Conservation (phyloP, 2,888 invertebrate genomes). For the Chrysolina americana region DNA sequence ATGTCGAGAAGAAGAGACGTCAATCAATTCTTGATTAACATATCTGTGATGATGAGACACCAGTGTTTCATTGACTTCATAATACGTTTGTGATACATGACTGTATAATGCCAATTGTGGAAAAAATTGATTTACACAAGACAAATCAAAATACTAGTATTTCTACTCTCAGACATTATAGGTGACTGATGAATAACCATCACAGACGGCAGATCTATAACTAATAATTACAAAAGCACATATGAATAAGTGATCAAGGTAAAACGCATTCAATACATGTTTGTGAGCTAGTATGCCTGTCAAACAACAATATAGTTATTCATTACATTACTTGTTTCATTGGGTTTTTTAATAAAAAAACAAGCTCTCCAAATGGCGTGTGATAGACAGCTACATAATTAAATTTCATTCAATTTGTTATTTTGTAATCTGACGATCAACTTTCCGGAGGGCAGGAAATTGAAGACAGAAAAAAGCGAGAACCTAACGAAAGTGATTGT, state of each 20-base stretch:
- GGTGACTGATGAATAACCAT: background rate
- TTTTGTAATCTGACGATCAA: slow-evolving; percentile 4
- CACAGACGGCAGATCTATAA: background rate
- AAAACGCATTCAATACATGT: background rate
- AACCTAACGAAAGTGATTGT: background rate
- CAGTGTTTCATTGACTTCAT: too few species aligned
- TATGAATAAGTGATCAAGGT: background rate
- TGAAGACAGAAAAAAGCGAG: background rate
- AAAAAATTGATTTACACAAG: too few species aligned
- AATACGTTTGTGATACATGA: too few species aligned
- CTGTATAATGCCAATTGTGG: too few species aligned
- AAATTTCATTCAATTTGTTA: slow-evolving; percentile 6
- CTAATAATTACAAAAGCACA: background rate
- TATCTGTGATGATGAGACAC: too few species aligned
- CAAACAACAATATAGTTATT: slow-evolving; percentile 4
- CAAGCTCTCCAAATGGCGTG: background rate
- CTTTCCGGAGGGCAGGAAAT: slow-evolving; percentile 1
- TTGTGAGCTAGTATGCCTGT: background rate
- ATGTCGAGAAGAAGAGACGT: too few species aligned
- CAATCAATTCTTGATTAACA: too few species aligned
- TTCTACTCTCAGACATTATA: background rate
- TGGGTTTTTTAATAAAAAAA: background rate
- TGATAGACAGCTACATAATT: slow-evolving; percentile 12
- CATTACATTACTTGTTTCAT: slow-evolving; percentile 12
- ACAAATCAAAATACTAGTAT: background rate